Percentiles rank a stretch among this genome's conserved stretches.
These are phyloP conservation scores for Elysia crispata DNA, from an alignment of 2,888 invertebrate species.

Conservation along the genomic window DNA sequence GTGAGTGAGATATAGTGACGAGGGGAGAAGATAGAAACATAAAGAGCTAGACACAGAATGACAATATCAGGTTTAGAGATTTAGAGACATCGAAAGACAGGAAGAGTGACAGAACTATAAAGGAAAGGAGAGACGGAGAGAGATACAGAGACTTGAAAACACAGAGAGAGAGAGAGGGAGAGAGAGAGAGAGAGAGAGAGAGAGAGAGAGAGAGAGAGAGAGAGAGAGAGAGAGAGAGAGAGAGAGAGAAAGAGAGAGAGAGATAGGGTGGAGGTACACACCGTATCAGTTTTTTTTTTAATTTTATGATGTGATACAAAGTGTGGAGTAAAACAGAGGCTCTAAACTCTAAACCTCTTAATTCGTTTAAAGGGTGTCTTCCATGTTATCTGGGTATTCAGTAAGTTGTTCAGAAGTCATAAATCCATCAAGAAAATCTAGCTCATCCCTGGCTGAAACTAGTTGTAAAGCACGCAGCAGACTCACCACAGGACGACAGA, in stretches of 20 bases:
- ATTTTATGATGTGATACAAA: background rate
- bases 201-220: constrained; percentile 36
- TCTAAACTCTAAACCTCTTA: too few relatives aligned
- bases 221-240: constrained; percentile 29
- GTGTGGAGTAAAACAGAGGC: background rate
- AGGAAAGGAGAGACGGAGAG: constrained; percentile 14
- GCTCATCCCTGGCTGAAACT: too few relatives aligned
- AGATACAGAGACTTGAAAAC: background rate
- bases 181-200: background rate
- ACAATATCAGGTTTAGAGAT: too few relatives aligned
- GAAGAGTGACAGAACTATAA: background rate
- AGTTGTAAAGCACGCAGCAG: too few relatives aligned
- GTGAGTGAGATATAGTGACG: too few relatives aligned
- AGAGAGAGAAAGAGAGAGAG: constrained; percentile 41
- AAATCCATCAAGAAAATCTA: too few relatives aligned
- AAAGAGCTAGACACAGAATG: background rate
- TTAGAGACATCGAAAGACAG: background rate
- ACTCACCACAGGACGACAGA: too few relatives aligned
- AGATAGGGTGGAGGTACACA: background rate
- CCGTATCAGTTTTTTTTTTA: background rate
- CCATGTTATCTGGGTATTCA: too few relatives aligned
- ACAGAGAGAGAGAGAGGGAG: background rate
- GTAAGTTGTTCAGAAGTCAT: too few relatives aligned
- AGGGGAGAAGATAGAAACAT: too few relatives aligned
- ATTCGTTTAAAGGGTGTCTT: too few relatives aligned